These are phyloP conservation scores for Lycocorax pyrrhopterus DNA, from an alignment of 2,113 vertebrate genomes.

Conservation along the genomic window DNA sequence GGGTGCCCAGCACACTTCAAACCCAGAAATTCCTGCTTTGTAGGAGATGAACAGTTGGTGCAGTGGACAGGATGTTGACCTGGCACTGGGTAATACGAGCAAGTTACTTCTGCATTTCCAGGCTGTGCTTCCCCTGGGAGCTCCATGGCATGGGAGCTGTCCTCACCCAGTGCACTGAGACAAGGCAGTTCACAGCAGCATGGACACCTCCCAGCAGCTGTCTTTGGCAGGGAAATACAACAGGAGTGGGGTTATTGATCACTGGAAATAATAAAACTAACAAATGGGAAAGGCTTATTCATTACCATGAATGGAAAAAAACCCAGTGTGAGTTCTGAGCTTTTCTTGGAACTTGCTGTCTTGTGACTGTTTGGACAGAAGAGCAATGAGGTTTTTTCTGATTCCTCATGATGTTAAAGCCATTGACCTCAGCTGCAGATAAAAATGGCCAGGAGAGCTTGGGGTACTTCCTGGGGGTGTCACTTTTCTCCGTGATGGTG, in stretches of 20 bases:
- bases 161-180: neutral
- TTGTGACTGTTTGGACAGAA: neutral
- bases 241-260: neutral
- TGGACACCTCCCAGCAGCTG: neutral
- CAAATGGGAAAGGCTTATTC: neutral
- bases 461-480: neutral
- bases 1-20: neutral
- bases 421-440: neutral
- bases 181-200: neutral
- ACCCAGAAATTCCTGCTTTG: neutral
- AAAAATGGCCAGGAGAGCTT: neutral
- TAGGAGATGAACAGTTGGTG: neutral
- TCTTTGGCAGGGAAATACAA: neutral
- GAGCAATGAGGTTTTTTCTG: neutral
- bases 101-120: neutral
- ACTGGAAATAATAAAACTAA: neutral
- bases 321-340: neutral
- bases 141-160: rapidly evolving
- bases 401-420: neutral
- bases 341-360: neutral
- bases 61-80: neutral
- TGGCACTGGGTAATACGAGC: neutral
- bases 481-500: neutral
- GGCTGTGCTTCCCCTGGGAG: neutral
- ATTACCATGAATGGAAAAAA: neutral